phyloP scores from a whole-genome alignment of 2,797 vertebrate species.

The Anabacerthia variegaticeps region DNA sequence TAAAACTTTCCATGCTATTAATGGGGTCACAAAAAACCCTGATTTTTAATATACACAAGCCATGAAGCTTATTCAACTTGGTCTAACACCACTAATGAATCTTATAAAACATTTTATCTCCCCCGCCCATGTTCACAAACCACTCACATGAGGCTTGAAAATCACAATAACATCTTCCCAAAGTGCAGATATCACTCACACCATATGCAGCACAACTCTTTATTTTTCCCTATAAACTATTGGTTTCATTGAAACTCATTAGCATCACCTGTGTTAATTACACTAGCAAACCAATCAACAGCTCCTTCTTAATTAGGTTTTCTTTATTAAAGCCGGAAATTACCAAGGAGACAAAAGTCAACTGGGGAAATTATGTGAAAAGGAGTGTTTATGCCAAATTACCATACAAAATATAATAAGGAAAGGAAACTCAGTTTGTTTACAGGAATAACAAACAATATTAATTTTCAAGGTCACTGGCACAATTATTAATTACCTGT shows the following conservation, averaged over 20 bases:
- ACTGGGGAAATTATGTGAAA: conserved; percentile 90
- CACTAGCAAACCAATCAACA: conserved; percentile 97
- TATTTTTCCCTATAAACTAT: conserved; percentile 87
- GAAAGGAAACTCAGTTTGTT: conserved; percentile 79
- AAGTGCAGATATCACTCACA: conserved; percentile 78
- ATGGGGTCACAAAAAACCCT: conserved; percentile 21
- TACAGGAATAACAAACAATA: conserved; percentile 82
- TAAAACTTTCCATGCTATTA: conserved; percentile 56
- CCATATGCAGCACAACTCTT: conserved; percentile 77
- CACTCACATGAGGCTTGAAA: conserved; percentile 85
- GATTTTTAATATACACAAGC: conserved; percentile 69
- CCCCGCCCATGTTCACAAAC: conserved; percentile 76
- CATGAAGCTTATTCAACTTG: conserved; percentile 81
- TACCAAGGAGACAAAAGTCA: conserved; percentile 94
- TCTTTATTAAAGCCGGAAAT: conserved; percentile 95
- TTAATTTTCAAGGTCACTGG: conserved; percentile 81
- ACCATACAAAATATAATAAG: conserved; percentile 78
- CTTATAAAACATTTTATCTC: conserved; percentile 88
- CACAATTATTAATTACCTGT: conserved; percentile 81
- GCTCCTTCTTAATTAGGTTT: conserved; percentile 97
- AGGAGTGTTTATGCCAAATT: conserved; percentile 85
- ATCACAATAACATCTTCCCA: conserved; percentile 88
- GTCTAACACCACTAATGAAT: conserved; percentile 90
- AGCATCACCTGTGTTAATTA: conserved; percentile 99
- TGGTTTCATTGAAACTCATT: conserved; percentile 97